Percentiles rank a stretch among this genome's conserved stretches.
These are phyloP conservation scores for Clarias platycephalus DNA, from an alignment of 2,797 vertebrate genomes.

Conservation along the genomic window DNA sequence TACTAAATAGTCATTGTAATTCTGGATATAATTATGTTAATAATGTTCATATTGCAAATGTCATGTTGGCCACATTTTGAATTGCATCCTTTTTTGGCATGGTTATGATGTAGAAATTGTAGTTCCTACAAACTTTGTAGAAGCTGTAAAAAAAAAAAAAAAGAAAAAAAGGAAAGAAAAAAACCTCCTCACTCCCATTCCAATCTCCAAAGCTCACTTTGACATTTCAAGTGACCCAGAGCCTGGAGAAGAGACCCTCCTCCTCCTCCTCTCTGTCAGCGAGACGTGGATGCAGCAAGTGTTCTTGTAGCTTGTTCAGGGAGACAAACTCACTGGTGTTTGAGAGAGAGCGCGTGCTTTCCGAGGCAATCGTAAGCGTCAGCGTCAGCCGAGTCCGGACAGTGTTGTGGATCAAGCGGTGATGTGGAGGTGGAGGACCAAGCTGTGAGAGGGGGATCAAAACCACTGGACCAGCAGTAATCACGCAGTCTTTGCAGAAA, in stretches of 20 bases:
- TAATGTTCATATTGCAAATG: conserved; percentile 61
- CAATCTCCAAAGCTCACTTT: conserved; percentile 26
- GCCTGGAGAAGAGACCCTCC: conserved; percentile 20
- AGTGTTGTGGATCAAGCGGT: background rate
- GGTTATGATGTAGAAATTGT: conserved; percentile 5
- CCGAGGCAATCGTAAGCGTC: background rate
- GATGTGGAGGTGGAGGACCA: conserved; percentile 1
- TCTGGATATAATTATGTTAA: conserved; percentile 57
- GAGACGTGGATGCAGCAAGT: background rate
- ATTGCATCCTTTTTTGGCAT: conserved; percentile 50
- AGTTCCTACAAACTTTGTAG: conserved; percentile 22
- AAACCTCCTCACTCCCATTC: conserved; percentile 27
- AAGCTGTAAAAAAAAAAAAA: conserved; percentile 14
- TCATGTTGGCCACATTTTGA: conserved; percentile 57
- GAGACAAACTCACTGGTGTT: conserved; percentile 18
- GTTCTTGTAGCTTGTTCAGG: conserved; percentile 8
- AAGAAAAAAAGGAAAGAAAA: no score
- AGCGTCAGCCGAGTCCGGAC: background rate
- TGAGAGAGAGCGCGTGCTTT: background rate
- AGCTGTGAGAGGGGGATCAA: conserved; percentile 30
- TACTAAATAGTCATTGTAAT: conserved; percentile 29
- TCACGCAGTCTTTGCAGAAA: conserved; percentile 38
- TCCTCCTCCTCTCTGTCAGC: background rate
- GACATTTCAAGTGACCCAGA: conserved; percentile 35
- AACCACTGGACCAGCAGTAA: conserved; percentile 57